Evolutionary conservation across 2,113 vertebrate species (phyloP), one percentile per base, ranked within the genome.

Genomic region (Scophthalmus maximus): DNA sequence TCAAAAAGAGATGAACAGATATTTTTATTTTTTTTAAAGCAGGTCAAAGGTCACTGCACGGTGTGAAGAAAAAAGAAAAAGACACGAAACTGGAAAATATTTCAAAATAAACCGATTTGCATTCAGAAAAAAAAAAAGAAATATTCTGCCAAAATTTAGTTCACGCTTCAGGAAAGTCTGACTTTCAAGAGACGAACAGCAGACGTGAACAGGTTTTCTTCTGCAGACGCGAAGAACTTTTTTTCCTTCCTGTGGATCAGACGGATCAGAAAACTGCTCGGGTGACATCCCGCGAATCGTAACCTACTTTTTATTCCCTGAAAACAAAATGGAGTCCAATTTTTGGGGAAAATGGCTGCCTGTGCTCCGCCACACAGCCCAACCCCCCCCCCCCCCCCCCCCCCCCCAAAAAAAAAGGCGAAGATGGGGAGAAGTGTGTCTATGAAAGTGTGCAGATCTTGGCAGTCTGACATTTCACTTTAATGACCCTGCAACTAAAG

Each of bases 251-350:
- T n/a, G n/a, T n/a, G 23, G 64, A 76, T 70, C 68, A 73, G 53
- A 36, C 56, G 71, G 61, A 76, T 76, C 58, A 69, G 38, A 73
- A n/a, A 77, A 57, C 30, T 9, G 61, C 58, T 86, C 63, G 4
- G 44, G 46, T 83, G 65, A 80, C 40, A 34, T 71, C 78, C 64
- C 63, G 18, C 30, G 82, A 79, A 77, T 87, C 66, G 30, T 84
- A 85, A 84, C 81, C 81, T 82, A 85, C 77, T 84, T 86, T n/a
- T 85, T 2, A 18, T 65, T 3, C 70, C 67, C 25, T 46, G 26
- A 22, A 88, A 68, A 90, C 90, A 94, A 93, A 93, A 93, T 93
- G 92, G 92, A 92, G 91, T 87, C 82, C 20, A 71, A 55, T 84
- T 86, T 83, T 8, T 17, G 32, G 38, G 89, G 78, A 93, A 93